A percentile compares a stretch with the other conserved stretches of the same genome.
Evolutionary conservation across 2,888 invertebrate species (phyloP).

Genomic region (Acanthococcus lagerstroemiae): DNA sequence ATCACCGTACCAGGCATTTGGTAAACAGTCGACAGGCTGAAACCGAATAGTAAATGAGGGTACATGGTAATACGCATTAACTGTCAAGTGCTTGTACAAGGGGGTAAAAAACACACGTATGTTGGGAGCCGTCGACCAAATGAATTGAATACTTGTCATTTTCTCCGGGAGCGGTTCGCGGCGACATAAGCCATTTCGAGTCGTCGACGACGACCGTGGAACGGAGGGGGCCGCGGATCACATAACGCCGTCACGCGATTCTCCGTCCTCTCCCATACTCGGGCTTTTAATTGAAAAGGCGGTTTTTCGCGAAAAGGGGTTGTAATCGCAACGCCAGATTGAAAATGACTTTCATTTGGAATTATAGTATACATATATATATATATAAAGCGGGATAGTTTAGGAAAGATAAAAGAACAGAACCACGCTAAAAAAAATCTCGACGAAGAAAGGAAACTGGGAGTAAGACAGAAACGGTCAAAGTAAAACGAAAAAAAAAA

Average conservation of each 20-base stretch:
- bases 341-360: conserved; percentile 31
- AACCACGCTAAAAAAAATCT: neutral
- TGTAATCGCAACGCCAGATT: conserved; percentile 29
- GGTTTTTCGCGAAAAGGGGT: conserved; percentile 27
- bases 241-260: neutral
- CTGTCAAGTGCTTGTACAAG: conserved; percentile 29
- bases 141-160: conserved; percentile 29
- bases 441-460: neutral
- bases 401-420: neutral
- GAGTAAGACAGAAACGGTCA: neutral
- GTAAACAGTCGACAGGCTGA: conserved; percentile 11
- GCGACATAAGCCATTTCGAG: conserved; percentile 14
- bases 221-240: neutral
- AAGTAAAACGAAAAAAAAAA: neutral
- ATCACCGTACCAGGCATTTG: conserved; percentile 25
- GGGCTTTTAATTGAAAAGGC: conserved; percentile 29
- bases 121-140: conserved; percentile 2
- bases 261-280: neutral
- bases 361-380: conserved; percentile 19
- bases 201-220: neutral
- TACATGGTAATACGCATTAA: conserved; percentile 25
- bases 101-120: conserved; percentile 22
- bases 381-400: neutral
- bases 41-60: conserved; percentile 11
- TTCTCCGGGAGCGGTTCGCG: conserved; percentile 20